A percentile compares a stretch with the other conserved stretches of the same genome.
These are phyloP conservation scores for Anomalospiza imberbis DNA, from an alignment of 2,797 vertebrate genomes.

Conservation along the genomic window DNA sequence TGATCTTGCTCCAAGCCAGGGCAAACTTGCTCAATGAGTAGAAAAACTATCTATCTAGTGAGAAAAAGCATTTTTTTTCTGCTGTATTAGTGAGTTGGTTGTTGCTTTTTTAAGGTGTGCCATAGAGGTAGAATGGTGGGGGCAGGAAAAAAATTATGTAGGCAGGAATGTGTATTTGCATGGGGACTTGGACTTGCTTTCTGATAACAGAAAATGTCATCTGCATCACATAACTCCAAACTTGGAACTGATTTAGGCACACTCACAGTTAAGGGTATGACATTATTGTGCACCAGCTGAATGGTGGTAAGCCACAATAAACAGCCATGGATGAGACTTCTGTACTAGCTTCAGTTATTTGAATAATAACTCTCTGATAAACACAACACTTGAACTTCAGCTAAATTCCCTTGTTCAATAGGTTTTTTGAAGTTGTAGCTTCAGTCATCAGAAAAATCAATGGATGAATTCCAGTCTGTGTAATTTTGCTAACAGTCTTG, in stretches of 20 bases:
- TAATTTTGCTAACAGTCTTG: neutral
- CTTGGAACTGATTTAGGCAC: neutral
- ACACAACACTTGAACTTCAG: neutral
- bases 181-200: neutral
- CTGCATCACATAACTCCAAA: neutral
- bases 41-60: neutral
- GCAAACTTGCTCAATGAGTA: neutral
- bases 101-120: neutral
- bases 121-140: neutral
- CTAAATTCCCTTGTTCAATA: neutral
- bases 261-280: neutral
- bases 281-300: neutral
- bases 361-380: neutral
- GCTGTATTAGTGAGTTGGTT: neutral
- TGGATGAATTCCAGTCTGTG: neutral
- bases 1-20: neutral
- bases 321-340: neutral
- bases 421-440: neutral
- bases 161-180: neutral
- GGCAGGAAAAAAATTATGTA: neutral
- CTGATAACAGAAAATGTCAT: neutral
- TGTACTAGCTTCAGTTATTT: neutral
- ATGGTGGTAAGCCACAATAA: neutral
- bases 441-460: conserved; percentile 18
- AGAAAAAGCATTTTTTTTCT: neutral